phyloP scores from a whole-genome alignment of 1,140 invertebrate genomes.

The Saccostrea echinata region DNA sequence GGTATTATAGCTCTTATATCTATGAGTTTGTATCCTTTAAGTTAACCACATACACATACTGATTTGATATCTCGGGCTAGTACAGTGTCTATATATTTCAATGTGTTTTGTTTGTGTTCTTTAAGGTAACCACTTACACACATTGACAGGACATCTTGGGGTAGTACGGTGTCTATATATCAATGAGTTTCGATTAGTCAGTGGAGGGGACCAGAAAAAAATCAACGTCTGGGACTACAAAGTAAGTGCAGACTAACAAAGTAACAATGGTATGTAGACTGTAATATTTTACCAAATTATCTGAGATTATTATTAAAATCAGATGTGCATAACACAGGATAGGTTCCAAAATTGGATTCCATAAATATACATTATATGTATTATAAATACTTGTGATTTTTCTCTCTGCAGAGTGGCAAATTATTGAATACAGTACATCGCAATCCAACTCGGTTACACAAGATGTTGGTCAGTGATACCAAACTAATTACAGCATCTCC shows the following conservation, averaged over 20 bases:
- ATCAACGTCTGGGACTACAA: slow-evolving; percentile 78
- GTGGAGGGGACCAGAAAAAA: slow-evolving; percentile 78
- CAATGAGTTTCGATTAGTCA: slow-evolving; percentile 74
- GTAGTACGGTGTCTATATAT: slow-evolving; percentile 76
- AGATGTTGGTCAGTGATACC: slow-evolving; percentile 76
- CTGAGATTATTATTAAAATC: too few species aligned
- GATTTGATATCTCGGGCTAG: background rate
- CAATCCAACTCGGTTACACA: slow-evolving; percentile 74
- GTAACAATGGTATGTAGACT: background rate
- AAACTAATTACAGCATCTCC: slow-evolving; percentile 77
- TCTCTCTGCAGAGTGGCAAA: slow-evolving; percentile 67
- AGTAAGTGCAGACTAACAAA: slow-evolving; percentile 59
- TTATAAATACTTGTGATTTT: background rate
- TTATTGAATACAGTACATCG: slow-evolving; percentile 72
- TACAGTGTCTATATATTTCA: background rate
- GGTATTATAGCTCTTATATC: too few species aligned
- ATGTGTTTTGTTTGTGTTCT: background rate
- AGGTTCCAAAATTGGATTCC: too few species aligned
- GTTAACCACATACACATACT: slow-evolving; percentile 63
- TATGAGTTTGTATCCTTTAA: slow-evolving; percentile 38
- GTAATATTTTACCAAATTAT: too few species aligned
- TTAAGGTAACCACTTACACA: slow-evolving; percentile 66
- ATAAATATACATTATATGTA: too few species aligned
- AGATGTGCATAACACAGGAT: too few species aligned
- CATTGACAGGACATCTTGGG: slow-evolving; percentile 74